Conservation (phyloP, 2,888 invertebrate genomes). For the Endomychus coccineus region DNA sequence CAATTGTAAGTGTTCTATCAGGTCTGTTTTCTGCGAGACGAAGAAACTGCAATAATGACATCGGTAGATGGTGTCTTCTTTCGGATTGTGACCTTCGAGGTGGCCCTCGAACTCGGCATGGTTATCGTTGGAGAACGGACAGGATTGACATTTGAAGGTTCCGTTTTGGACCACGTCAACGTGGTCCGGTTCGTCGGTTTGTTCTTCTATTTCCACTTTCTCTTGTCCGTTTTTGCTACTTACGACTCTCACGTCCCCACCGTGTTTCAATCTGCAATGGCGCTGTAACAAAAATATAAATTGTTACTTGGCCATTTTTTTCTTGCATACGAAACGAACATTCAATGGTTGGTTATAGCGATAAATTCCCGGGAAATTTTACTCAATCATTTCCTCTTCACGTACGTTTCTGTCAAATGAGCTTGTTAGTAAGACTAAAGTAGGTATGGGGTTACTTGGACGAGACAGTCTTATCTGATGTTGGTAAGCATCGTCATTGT, state of each 20-base stretch:
- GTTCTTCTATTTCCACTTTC: constrained; percentile 40
- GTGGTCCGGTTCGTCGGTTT: constrained; percentile 39
- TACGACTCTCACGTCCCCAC: constrained; percentile 65
- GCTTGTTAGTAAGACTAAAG: too few relatives aligned
- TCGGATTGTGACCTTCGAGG: constrained; percentile 62
- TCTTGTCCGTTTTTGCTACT: constrained; percentile 48
- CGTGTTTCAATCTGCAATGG: constrained; percentile 72
- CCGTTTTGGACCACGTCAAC: constrained; percentile 40
- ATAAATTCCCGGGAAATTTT: too few relatives aligned
- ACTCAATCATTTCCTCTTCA: too few relatives aligned
- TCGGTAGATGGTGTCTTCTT: constrained; percentile 62
- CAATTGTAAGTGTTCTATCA: constrained; percentile 59
- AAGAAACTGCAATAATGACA: constrained; percentile 77
- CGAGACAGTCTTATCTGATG: too few relatives aligned
- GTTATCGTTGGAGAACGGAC: constrained; percentile 62
- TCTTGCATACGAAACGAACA: too few relatives aligned
- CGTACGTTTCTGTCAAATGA: too few relatives aligned
- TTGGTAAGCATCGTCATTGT: too few relatives aligned
- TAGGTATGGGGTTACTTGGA: too few relatives aligned
- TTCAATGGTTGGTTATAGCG: too few relatives aligned
- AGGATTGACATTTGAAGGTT: constrained; percentile 54
- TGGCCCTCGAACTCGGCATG: constrained; percentile 56
- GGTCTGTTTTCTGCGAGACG: constrained; percentile 60
- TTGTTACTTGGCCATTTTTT: too few relatives aligned
- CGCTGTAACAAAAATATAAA: constrained; percentile 55